Base-by-base conservation (phyloP, 2,888 invertebrate species). In the Chalcosyrphus nemorum region DNA sequence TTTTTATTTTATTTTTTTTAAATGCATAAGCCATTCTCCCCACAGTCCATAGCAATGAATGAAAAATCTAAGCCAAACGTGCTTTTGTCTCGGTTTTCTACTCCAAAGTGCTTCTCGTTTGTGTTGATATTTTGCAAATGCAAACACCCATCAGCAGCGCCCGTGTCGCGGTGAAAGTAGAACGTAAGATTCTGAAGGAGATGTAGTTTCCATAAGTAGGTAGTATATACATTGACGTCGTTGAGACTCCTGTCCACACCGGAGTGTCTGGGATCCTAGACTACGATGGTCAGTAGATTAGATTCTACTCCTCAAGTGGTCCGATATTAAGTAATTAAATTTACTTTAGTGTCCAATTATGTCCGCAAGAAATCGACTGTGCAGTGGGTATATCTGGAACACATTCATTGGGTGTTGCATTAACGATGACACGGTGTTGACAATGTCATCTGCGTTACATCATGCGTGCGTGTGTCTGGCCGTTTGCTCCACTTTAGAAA, bases 91-190 rank as follows among this genome's bases (percentile, higher is more conserved):
- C 43, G 2, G 50, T 52, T 61, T 81, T 61, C 75, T 63, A 27
- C 47, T 41, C 17, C 61, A 57, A 70, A 81, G 75, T 72, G 47
- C 47, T 61, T 78, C 41, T 57, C 45, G 21, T 57, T 81, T 71
- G 43, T 59, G 56, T 65, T 82, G 65, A 57, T 38, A 45, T 54
- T 72, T 77, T 59, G 56, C 68, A 77, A 82, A 74, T 2, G 78
- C 54, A 78, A 82, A 78, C 74, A 84, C 66, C 61, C 38, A 78
- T 74, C 52, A 54, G 1, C 54, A 9, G 35, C 29, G 38, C 19
- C 13, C 1, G 27, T 17, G 72, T 50, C 19, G 52, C 71, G 86
- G 86, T 86, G 86, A 86, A 86, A 86, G 86, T 86, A 86, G 86
- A 86, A 78, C 86, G 86, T 85, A 68, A 65, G 74, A 61, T 74